These are phyloP conservation scores for Cydia pomonella DNA, from an alignment of 1,140 invertebrate genomes.

Conservation along the genomic window DNA sequence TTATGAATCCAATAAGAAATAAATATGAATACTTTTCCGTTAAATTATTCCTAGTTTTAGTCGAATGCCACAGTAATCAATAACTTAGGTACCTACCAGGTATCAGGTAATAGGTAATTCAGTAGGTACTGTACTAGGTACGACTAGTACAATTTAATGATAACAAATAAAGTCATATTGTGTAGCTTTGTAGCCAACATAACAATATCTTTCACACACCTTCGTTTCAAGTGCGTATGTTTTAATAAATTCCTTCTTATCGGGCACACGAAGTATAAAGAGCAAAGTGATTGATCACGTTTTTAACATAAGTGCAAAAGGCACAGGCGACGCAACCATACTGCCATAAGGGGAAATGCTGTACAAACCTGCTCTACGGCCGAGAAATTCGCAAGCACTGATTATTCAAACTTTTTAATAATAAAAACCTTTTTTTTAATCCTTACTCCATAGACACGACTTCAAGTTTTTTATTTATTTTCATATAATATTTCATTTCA, in stretches of 20 bases:
- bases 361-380: conserved; percentile 52
- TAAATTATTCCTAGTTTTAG: no score
- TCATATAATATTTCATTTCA: neutral
- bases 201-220: neutral
- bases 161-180: neutral
- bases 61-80: no score
- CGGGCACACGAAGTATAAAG: conserved; percentile 16
- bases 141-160: neutral
- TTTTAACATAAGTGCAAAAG: conserved; percentile 38
- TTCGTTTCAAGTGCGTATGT: conserved; percentile 4
- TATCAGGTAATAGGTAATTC: no score
- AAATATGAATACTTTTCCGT: no score
- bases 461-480: neutral
- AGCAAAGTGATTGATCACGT: conserved; percentile 52
- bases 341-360: conserved; percentile 64
- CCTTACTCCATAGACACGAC: neutral
- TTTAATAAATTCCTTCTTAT: conserved; percentile 27
- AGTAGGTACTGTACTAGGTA: no score
- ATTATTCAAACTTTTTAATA: conserved; percentile 29
- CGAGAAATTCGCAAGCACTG: conserved; percentile 52
- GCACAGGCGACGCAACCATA: conserved; percentile 53
- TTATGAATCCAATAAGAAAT: no score
- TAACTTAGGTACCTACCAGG: no score
- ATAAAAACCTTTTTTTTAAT: neutral
- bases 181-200: neutral